Evolutionary conservation across 2,797 vertebrate genomes (phyloP).

Genomic region (Sciaenops ocellatus): DNA sequence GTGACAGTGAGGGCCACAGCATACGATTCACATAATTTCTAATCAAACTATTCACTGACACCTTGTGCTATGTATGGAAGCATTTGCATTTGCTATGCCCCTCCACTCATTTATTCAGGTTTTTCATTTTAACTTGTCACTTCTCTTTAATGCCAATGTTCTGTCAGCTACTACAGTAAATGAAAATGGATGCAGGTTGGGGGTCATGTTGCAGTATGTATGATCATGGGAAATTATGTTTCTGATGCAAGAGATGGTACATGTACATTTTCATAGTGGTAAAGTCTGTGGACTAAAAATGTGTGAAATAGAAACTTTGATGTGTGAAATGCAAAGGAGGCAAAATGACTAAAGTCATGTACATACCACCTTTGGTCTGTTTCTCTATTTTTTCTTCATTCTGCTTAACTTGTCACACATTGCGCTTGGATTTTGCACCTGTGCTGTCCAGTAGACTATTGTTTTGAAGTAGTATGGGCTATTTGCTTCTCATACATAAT

Average conservation of each 20-base stretch:
- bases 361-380: not conserved
- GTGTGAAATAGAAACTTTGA: not conserved
- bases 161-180: not conserved
- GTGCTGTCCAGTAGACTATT: not conserved
- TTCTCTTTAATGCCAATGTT: not conserved
- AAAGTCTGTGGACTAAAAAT: not conserved
- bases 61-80: not conserved
- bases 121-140: not conserved
- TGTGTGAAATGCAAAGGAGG: not conserved
- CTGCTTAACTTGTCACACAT: not conserved
- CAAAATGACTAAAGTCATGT: not conserved
- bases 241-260: not conserved
- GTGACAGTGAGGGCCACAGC: not conserved
- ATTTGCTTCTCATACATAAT: conserved; percentile 23
- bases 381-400: not conserved
- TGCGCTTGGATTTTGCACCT: not conserved
- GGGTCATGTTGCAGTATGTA: not conserved
- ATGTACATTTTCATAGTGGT: not conserved
- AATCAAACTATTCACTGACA: not conserved
- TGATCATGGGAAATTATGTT: too few species aligned
- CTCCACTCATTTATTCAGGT: not conserved
- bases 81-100: not conserved
- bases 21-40: not conserved
- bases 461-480: not conserved
- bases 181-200: not conserved